phyloP scores from a whole-genome alignment of 2,797 vertebrate genomes.

The Enteromius fasciolatus region DNA sequence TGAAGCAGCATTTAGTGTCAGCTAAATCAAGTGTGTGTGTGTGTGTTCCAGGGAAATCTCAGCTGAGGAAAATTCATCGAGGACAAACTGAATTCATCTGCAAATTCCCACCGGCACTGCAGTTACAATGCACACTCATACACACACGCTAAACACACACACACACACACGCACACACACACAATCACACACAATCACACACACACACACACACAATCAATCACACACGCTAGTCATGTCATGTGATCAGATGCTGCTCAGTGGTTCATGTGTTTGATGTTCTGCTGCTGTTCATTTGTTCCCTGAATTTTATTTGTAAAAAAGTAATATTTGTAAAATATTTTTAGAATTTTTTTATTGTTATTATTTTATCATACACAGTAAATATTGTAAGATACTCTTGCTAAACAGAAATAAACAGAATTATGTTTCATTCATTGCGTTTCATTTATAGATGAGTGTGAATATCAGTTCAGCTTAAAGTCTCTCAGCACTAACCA shows the following conservation, averaged over 20 bases:
- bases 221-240: background rate
- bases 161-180: background rate
- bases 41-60: conserved; percentile 57
- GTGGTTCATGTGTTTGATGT: background rate
- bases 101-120: conserved; percentile 64
- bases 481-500: background rate
- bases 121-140: conserved; percentile 71
- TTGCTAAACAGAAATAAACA: conserved; percentile 14
- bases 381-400: background rate
- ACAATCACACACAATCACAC: no score
- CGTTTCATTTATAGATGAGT: background rate
- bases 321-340: background rate
- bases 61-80: conserved; percentile 67
- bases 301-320: background rate
- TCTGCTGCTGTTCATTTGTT: background rate
- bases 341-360: background rate
- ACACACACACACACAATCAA: background rate
- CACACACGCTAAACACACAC: conserved; percentile 30
- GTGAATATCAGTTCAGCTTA: background rate
- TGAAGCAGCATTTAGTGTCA: no score
- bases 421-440: background rate
- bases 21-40: conserved; percentile 27
- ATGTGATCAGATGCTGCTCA: background rate
- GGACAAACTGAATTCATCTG: conserved; percentile 74
- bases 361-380: background rate